phyloP scores from a whole-genome alignment of 2,888 invertebrate genomes.

The Bugula neritina region DNA sequence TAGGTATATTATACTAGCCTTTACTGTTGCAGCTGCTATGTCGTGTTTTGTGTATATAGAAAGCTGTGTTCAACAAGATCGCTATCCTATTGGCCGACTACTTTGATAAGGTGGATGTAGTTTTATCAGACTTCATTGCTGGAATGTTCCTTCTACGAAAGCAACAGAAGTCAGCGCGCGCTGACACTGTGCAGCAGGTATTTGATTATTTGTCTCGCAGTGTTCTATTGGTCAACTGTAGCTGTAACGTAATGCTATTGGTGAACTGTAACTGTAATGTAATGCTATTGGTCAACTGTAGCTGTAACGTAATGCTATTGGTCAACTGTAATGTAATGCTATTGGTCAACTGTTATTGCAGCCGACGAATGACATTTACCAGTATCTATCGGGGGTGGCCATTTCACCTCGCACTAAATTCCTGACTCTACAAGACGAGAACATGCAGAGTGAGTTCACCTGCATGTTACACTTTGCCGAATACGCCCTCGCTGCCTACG shows the following conservation, averaged over 20 bases:
- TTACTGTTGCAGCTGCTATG: too few relatives aligned
- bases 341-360: too few relatives aligned
- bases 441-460: conserved; percentile 48
- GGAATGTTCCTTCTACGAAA: conserved; percentile 73
- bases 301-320: too few relatives aligned
- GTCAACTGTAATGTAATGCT: too few relatives aligned
- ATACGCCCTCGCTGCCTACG: conserved; percentile 77
- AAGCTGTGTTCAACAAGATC: conserved; percentile 79
- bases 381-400: conserved; percentile 77
- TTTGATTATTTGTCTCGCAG: too few relatives aligned
- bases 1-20: too few relatives aligned
- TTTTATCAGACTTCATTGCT: conserved; percentile 76
- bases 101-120: conserved; percentile 79
- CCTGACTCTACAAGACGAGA: conserved; percentile 68
- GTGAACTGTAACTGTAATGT: too few relatives aligned
- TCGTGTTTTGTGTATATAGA: too few relatives aligned
- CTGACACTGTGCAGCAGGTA: conserved; percentile 43
- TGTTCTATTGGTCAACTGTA: too few relatives aligned
- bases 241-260: too few relatives aligned
- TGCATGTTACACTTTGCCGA: conserved; percentile 69
- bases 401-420: conserved; percentile 76
- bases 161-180: conserved; percentile 70
- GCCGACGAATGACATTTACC: conserved; percentile 74
- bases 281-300: too few relatives aligned
- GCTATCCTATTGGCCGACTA: conserved; percentile 76